Conservation (phyloP, 2,113 vertebrate species). For the Mesoclemmys tuberculata region DNA sequence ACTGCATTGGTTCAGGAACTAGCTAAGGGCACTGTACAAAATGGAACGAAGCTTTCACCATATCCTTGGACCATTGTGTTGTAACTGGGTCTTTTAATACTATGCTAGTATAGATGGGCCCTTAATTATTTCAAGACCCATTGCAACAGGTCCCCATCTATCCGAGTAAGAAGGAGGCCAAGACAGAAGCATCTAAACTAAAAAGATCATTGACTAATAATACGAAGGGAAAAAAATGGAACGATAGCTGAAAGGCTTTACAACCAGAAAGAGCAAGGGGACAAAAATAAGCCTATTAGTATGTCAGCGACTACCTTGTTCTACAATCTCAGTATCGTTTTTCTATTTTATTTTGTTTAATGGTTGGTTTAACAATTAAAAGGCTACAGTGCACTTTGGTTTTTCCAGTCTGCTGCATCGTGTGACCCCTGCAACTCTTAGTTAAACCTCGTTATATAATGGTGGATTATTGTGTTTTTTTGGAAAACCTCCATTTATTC, state of each 20-base stretch:
- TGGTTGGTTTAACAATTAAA: constrained; percentile 48
- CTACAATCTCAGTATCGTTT: not conserved
- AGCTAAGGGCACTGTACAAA: too few species aligned
- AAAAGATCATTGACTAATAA: not conserved
- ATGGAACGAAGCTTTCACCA: not conserved
- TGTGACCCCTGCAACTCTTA: constrained; percentile 11
- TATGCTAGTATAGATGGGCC: not conserved
- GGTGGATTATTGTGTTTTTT: constrained; percentile 23
- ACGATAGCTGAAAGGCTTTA: not conserved
- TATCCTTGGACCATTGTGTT: not conserved
- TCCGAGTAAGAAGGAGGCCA: not conserved
- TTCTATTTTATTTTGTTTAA: constrained; percentile 26
- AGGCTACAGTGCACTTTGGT: not conserved
- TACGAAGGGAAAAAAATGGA: not conserved
- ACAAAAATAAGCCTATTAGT: not conserved
- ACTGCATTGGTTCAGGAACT: rapidly evolving
- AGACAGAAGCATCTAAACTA: not conserved
- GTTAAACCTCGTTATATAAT: constrained; percentile 53
- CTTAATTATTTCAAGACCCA: not conserved
- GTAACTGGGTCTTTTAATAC: not conserved
- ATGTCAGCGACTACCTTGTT: not conserved
- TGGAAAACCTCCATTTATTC: constrained; percentile 74
- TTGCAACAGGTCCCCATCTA: not conserved
- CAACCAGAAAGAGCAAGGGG: not conserved
- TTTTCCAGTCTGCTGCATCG: constrained; percentile 61